Base-by-base conservation (phyloP, 2,888 invertebrate genomes). In the Tricholauxania praeusta region DNA sequence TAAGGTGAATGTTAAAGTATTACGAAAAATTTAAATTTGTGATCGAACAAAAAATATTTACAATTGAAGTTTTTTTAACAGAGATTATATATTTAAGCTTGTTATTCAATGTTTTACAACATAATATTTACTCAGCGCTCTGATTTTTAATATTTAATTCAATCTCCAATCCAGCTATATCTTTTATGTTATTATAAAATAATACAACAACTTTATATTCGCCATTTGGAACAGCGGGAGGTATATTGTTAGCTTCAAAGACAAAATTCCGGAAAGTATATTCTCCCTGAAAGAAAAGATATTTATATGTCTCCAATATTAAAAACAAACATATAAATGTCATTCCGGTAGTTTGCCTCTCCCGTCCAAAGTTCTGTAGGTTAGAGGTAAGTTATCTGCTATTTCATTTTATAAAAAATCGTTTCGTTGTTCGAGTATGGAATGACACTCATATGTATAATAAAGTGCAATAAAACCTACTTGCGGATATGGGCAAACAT, bases 401-500 rank as follows among this genome's bases (percentile, higher is more conserved):
- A 12, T 22, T 22, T 3, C 22, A 22, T 22, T 22, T 22, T 22
- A 22, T 22, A 22, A 22, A 22, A 1, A 22, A 22, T 4, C 8
- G 8, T 39, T 39, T 39, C 10, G 28, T 2, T 8, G 17, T 53
- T 14, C 12, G 14, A 10, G 53, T 17, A 53, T 53, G 39, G 39
- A 39, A 39, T 39, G 39, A 10, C 39, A 1, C n/a, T 6, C 1
- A n/a, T 63, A 5, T 39, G 5, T 39, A 10, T 10, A 39, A 39
- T 39, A 39, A 2, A 32, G 5, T 5, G 2, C 5, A 39, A 39
- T 39, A 39, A 14, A n/a, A 10, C 17, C 2, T 47, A 79, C 80
- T 77, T 84, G 83, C 4, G 80, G 78, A 32, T 82, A 76, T 0
- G 84, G 85, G 48, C 85, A 84, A 0, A 69, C 71, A 32, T 74